Evolutionary conservation across 92 coral and sea anemone species (phyloP).

Genomic region (Hydrozoanthus gracilis): DNA sequence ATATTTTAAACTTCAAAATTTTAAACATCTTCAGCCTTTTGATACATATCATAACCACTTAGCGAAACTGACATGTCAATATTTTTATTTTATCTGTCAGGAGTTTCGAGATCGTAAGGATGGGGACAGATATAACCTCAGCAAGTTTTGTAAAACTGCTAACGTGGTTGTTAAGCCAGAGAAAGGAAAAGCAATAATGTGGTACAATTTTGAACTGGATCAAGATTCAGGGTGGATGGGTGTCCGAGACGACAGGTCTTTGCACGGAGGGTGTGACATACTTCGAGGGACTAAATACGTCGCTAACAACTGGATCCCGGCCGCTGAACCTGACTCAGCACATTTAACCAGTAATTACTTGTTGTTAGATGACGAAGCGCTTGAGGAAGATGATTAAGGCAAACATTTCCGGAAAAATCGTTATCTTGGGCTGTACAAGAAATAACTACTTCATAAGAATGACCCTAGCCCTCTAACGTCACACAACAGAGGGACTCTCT

Average conservation of each 20-base stretch:
- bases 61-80: not conserved
- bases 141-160: constrained; percentile 87
- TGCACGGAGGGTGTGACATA: constrained; percentile 97
- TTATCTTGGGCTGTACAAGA: no score
- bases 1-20: no score
- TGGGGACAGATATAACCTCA: constrained; percentile 88
- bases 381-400: constrained; percentile 16
- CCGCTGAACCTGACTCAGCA: constrained; percentile 84
- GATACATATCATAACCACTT: no score
- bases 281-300: constrained; percentile 88
- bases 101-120: constrained; percentile 85
- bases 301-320: constrained; percentile 98
- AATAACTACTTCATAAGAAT: no score
- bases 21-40: no score
- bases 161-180: constrained; percentile 86
- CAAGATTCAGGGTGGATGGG: constrained; percentile 95
- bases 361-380: constrained; percentile 50
- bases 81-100: constrained; percentile 44
- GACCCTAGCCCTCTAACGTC: no score
- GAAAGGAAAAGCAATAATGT: constrained; percentile 97
- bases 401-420: no score
- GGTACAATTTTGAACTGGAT: constrained; percentile 92
- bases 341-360: constrained; percentile 71
- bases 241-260: constrained; percentile 81
- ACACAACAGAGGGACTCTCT: no score